Evolutionary conservation across 2,888 invertebrate species (phyloP).

Genomic region (Cephonodes hylas): DNA sequence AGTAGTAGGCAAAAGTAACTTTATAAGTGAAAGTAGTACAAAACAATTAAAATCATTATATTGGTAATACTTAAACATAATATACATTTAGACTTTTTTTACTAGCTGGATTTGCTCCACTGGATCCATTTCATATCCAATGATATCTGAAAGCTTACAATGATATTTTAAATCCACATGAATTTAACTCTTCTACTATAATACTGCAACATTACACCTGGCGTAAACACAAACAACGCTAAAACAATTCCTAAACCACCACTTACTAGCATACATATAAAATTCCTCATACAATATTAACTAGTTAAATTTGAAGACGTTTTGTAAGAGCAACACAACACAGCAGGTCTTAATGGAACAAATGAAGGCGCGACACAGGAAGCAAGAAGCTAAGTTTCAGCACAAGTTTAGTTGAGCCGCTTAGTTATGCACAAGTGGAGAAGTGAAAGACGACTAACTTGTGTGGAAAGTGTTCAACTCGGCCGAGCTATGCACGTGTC

Average conservation of each 20-base stretch:
- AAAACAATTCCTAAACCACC: neutral
- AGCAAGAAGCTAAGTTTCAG: constrained; percentile 49
- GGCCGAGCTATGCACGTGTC: constrained; percentile 50
- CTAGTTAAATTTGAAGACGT: constrained; percentile 30
- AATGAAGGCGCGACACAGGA: constrained; percentile 49
- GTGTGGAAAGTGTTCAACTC: constrained; percentile 39
- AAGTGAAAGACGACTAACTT: constrained; percentile 41
- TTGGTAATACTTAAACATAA: too few species aligned
- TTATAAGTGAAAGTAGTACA: too few species aligned
- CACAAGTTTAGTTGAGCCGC: constrained; percentile 46
- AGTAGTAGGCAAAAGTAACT: too few species aligned
- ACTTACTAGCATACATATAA: neutral
- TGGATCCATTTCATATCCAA: too few species aligned
- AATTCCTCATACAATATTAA: neutral
- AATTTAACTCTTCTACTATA: too few species aligned
- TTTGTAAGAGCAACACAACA: constrained; percentile 28
- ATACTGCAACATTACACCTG: too few species aligned
- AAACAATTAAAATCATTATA: too few species aligned
- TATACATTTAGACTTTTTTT: too few species aligned
- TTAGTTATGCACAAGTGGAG: constrained; percentile 49
- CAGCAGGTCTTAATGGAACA: constrained; percentile 43
- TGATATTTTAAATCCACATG: too few species aligned
- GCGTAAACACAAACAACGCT: neutral
- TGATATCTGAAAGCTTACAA: too few species aligned
- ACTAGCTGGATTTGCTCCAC: too few species aligned